Conservation (phyloP, 2,797 vertebrate genomes). For the Phataginus tetradactyla region DNA sequence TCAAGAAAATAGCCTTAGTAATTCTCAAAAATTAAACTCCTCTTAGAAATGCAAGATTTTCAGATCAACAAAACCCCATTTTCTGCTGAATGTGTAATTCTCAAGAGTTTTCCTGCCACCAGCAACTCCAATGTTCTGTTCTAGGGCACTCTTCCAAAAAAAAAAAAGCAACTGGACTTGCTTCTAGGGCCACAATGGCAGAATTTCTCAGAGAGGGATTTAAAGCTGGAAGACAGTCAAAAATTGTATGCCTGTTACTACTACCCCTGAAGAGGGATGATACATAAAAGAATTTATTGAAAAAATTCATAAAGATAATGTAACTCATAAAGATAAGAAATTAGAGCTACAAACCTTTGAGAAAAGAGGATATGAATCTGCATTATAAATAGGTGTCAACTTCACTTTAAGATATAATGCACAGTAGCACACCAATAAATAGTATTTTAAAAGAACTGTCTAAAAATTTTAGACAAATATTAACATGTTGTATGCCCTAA, state of each 20-base stretch:
- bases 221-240: slow-evolving; percentile 30
- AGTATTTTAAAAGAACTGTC: slow-evolving; percentile 36
- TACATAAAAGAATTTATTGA: neutral
- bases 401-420: slow-evolving; percentile 40
- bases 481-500: neutral
- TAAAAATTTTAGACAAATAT: slow-evolving; percentile 30
- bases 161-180: slow-evolving; percentile 10
- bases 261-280: neutral
- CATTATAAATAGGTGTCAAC: neutral
- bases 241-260: neutral
- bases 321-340: slow-evolving; percentile 28
- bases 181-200: neutral
- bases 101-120: slow-evolving; percentile 58
- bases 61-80: slow-evolving; percentile 33
- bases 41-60: slow-evolving; percentile 46
- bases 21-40: slow-evolving; percentile 26
- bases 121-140: slow-evolving; percentile 29
- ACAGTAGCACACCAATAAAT: neutral
- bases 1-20: slow-evolving; percentile 2
- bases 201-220: neutral
- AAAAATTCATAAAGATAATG: slow-evolving; percentile 13
- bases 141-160: slow-evolving; percentile 10
- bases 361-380: slow-evolving; percentile 8
- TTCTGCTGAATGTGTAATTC: slow-evolving; percentile 66
- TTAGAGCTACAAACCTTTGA: slow-evolving; percentile 47